These are phyloP conservation scores for Cataglyphis cursor DNA, from an alignment of 2,888 invertebrate genomes.

Conservation along the genomic window DNA sequence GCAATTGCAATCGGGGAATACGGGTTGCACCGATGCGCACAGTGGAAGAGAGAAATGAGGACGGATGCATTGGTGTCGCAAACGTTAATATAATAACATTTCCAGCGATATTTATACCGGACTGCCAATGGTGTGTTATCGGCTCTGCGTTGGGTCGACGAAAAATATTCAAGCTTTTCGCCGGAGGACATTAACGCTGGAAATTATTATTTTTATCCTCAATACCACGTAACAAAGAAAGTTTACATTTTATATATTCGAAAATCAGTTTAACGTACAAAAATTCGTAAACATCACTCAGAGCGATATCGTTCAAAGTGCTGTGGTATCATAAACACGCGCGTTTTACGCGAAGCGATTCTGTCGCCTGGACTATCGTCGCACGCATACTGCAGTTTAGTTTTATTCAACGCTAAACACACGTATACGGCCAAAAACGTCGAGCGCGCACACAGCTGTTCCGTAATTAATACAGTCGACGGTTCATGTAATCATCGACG, in stretches of 20 bases:
- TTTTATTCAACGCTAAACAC: conserved; percentile 51
- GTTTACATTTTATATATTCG: conserved; percentile 21
- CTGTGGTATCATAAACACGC: conserved; percentile 4
- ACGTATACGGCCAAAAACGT: conserved; percentile 20
- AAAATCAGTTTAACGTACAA: conserved; percentile 15
- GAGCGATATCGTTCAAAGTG: neutral
- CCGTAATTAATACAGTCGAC: conserved; percentile 63
- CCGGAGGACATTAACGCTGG: neutral
- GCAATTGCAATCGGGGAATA: conserved; percentile 57
- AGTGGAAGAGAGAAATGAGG: conserved; percentile 34
- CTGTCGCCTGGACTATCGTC: conserved; percentile 28
- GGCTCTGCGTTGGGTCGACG: conserved; percentile 4
- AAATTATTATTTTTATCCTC: conserved; percentile 31
- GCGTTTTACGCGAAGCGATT: conserved; percentile 34
- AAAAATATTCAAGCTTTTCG: conserved; percentile 10
- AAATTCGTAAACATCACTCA: neutral
- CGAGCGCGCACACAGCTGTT: conserved; percentile 54
- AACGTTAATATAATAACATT: conserved; percentile 51
- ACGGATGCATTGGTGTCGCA: conserved; percentile 48
- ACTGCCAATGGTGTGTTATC: conserved; percentile 43
- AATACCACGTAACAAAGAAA: conserved; percentile 25
- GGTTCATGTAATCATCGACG: conserved; percentile 63
- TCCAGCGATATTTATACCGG: conserved; percentile 45
- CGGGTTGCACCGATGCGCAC: conserved; percentile 8
- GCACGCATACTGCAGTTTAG: conserved; percentile 27